Base-by-base conservation (phyloP, 2,888 invertebrate genomes). In the Odontocolon sp. region DNA sequence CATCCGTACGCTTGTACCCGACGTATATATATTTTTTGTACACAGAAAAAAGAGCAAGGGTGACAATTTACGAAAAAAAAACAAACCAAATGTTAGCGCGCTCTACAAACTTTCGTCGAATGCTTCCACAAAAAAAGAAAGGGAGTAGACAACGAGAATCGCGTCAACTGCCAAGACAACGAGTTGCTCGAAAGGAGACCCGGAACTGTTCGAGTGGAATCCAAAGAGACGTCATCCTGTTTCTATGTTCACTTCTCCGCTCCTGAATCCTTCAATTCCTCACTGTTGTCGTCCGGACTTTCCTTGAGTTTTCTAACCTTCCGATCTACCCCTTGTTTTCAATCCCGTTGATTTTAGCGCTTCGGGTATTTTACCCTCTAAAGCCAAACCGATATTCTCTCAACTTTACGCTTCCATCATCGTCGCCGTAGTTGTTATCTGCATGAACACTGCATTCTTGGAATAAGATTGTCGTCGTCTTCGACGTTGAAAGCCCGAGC, bases 141-240 rank as follows among this genome's bases (percentile, higher is more conserved):
- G n/a, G n/a, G n/a, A n/a, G n/a, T n/a, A n/a, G n/a, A 54, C 54
- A 26, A 45, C 33, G 45, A 6, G 26, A 11, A 28, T 14, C n/a
- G 33, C 42, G n/a, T 14, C n/a, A 36, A 11, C 11, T 69, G 9
- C 28, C 28, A 4, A 28, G 36, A 61, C 54, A 52, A 61, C 21
- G 36, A 36, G 26, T 33, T 21, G n/a, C 57, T 57, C 45, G 33
- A 18, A 28, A 14, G 57, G 50, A 56, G 38, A 57, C 31, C 42
- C 42, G 50, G 50, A 50, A 63, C 52, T 36, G 64, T 52, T 64
- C 50, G 21, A 67, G 56, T 28, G 59, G 63, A 77, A 77, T 72
- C 28, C 47, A 50, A 52, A 71, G 61, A 50, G 56, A n/a, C 9
- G 40, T n/a, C n/a, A n/a, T 33, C n/a, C 6, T 45, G 33, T 52